phyloP scores from a whole-genome alignment of 2,888 invertebrate species.

The Nasonia oneida region DNA sequence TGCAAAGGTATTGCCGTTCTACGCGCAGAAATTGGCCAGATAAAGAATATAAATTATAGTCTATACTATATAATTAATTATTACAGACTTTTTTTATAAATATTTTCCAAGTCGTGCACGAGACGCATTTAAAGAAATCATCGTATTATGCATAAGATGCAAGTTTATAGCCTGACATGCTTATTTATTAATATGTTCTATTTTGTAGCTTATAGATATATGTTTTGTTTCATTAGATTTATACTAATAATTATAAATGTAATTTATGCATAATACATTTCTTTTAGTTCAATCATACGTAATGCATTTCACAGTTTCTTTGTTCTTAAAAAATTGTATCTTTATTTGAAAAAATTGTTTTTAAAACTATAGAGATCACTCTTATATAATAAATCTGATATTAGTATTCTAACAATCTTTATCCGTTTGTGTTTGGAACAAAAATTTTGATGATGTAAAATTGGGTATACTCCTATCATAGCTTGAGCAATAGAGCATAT shows the following conservation, averaged over 20 bases:
- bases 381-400: too few species aligned
- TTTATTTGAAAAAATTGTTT: not conserved
- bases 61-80: not conserved
- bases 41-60: not conserved
- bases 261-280: not conserved
- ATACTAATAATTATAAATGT: constrained; percentile 9
- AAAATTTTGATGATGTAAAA: too few species aligned
- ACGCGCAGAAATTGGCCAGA: constrained; percentile 26
- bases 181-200: not conserved
- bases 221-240: constrained; percentile 9
- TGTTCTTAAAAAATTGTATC: too few species aligned
- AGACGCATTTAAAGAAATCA: constrained; percentile 27
- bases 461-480: not conserved
- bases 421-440: too few species aligned
- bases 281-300: constrained; percentile 29
- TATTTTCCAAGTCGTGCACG: constrained; percentile 36
- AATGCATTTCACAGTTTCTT: constrained; percentile 77
- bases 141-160: constrained; percentile 35
- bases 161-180: not conserved
- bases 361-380: not conserved
- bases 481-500: not conserved
- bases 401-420: too few species aligned
- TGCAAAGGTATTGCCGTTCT: constrained; percentile 20
- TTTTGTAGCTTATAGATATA: not conserved
- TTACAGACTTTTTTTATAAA: not conserved